phyloP scores from a whole-genome alignment of 2,888 invertebrate genomes.

The Pseudanteris insignis region DNA sequence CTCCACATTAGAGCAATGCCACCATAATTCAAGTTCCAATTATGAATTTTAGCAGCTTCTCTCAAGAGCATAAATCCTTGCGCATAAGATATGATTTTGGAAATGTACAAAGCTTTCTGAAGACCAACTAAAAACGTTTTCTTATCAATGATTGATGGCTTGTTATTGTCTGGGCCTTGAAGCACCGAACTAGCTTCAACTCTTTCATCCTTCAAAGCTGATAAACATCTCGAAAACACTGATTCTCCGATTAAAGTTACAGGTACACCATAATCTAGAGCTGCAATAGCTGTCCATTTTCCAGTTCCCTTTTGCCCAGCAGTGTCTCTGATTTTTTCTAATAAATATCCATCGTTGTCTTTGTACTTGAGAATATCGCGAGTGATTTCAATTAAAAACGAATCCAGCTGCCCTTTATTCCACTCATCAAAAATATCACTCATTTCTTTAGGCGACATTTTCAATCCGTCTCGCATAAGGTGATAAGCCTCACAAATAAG shows the following conservation, averaged over 20 bases:
- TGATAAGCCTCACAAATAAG: too few relatives aligned
- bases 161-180: constrained; percentile 73
- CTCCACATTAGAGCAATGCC: constrained; percentile 99
- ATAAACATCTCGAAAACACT: constrained; percentile 95
- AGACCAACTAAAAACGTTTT: constrained; percentile 84
- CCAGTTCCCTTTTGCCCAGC: constrained; percentile 99
- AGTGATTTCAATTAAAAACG: constrained; percentile 97
- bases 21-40: constrained; percentile 97
- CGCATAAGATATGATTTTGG: constrained; percentile 98
- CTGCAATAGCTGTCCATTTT: constrained; percentile 98
- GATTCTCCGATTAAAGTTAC: constrained; percentile 99
- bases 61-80: constrained; percentile 97
- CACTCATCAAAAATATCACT: constrained; percentile 87
- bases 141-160: constrained; percentile 68
- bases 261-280: constrained; percentile 94
- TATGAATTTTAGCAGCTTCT: constrained; percentile 89
- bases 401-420: constrained; percentile 95
- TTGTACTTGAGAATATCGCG: constrained; percentile 92
- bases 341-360: constrained; percentile 81
- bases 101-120: constrained; percentile 91
- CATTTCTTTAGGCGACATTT: constrained; percentile 83
- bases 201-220: constrained; percentile 89
- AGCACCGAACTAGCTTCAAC: constrained; percentile 79
- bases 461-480: too few relatives aligned
- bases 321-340: constrained; percentile 93